Percentiles rank a stretch among this genome's conserved stretches.
Evolutionary conservation across 2,113 vertebrate species (phyloP).

Genomic region (Bubo blakistoni): DNA sequence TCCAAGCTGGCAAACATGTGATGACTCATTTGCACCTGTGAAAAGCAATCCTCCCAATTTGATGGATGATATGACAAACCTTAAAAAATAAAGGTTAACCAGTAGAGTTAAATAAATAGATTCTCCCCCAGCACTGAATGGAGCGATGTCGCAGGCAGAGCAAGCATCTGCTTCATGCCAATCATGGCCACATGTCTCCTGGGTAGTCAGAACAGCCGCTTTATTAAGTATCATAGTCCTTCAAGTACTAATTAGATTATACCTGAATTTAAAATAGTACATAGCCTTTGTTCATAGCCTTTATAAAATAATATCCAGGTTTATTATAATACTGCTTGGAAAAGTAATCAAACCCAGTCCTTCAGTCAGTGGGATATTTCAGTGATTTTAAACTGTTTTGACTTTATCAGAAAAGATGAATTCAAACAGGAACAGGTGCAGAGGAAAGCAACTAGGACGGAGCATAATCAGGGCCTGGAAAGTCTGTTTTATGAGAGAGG

Average conservation of each 20-base stretch:
- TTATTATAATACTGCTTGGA: not conserved
- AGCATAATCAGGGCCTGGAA: constrained; percentile 4
- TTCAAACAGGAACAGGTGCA: constrained; percentile 50
- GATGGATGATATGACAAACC: constrained; percentile 57
- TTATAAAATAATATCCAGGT: not conserved
- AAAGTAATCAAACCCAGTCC: not conserved
- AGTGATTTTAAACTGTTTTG: not conserved
- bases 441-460: not conserved
- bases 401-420: constrained; percentile 19
- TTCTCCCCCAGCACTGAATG: not conserved
- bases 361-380: not conserved
- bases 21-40: constrained; percentile 61
- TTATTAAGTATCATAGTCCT: not conserved
- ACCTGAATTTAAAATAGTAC: not conserved
- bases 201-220: not conserved
- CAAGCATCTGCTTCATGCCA: constrained; percentile 47
- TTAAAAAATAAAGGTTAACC: constrained; percentile 49
- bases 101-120: constrained; percentile 53
- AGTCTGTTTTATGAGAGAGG: constrained; percentile 14
- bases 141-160: not conserved
- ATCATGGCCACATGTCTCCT: not conserved
- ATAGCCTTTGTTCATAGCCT: not conserved
- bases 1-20: constrained; percentile 42
- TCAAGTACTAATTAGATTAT: constrained; percentile 21
- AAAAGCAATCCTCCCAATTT: constrained; percentile 31